Evolutionary conservation across 2,113 vertebrate species (phyloP).

Genomic region (Electrona antarctica): DNA sequence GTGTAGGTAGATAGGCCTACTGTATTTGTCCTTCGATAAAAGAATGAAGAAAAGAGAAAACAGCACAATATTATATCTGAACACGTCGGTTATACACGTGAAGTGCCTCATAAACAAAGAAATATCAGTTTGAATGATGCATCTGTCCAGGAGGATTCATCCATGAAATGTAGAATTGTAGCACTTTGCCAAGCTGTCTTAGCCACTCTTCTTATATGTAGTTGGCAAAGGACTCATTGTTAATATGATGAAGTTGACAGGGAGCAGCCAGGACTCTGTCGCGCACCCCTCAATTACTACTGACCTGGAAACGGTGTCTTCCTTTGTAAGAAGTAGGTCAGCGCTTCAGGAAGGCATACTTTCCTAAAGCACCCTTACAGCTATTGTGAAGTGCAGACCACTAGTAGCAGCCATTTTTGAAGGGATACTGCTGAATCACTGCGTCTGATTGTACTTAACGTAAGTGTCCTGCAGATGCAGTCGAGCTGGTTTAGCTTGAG

Average conservation of each 20-base stretch:
- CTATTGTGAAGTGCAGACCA: constrained; percentile 19
- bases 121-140: not conserved
- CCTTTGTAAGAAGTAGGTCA: constrained; percentile 41
- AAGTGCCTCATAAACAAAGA: constrained; percentile 40
- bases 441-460: constrained; percentile 16
- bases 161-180: not conserved
- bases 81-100: not conserved
- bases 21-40: too few relatives aligned
- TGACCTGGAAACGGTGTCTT: constrained; percentile 14
- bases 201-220: not conserved
- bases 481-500: constrained; percentile 21
- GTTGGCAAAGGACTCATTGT: not conserved
- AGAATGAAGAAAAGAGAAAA: not conserved
- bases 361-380: constrained; percentile 20
- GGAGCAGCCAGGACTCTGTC: constrained; percentile 9
- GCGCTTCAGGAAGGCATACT: constrained; percentile 13
- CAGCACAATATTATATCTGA: constrained; percentile 4
- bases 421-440: constrained; percentile 45
- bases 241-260: constrained; percentile 28
- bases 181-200: constrained; percentile 3
- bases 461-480: constrained; percentile 23
- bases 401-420: constrained; percentile 18
- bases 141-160: not conserved
- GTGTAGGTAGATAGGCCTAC: too few relatives aligned
- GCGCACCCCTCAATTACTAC: not conserved